Evolutionary conservation across 2,113 vertebrate genomes (phyloP), one percentile per base, ranked within the genome.

Genomic region (Nestor notabilis): DNA sequence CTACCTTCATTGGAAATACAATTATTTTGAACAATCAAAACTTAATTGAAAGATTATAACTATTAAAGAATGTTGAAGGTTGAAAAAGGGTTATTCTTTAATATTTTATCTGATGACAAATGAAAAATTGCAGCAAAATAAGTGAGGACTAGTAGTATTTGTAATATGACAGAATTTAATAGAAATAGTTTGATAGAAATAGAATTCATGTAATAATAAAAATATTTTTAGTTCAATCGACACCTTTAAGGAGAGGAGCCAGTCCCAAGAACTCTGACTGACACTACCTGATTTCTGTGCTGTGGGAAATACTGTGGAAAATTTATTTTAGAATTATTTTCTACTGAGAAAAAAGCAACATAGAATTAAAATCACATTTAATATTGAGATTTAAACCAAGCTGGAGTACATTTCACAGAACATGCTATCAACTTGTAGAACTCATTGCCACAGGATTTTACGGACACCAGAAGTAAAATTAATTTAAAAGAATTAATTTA

Each of bases 401-500:
- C 6, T 35, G 55, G 56, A 95, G 65, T 20, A 25, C 72, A 89
- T 93, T 47, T 84, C 74, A 64, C 8, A 2, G 41, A 78, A 44
- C 39, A 55, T 5, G 0, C n/a, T 84, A 79, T 95, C 94, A 89
- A 93, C 81, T 89, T 49, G 89, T 87, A 91, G 87, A 69, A 87
- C 81, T 91, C 81, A 61, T 89, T 93, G 96, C 83, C 93, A 65
- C 29, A 5, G 56, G 44, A 49, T 91, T 96, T 96, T 96, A 79
- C 76, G 52, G 70, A 44, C 47, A 55, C 27, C 35, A 93, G 83
- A 96, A 84, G 16, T 81, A 84, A 58, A 94, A 89, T 25, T 93
- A 78, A 94, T 93, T 96, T 92, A 60, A 91, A 96, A 52, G 77
- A 91, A 89, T 25, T 93, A 78, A 94, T 93, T 96, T 92, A 60